These are phyloP conservation scores for Parasteatoda tepidariorum DNA, from an alignment of 1,140 invertebrate genomes.

Conservation along the genomic window DNA sequence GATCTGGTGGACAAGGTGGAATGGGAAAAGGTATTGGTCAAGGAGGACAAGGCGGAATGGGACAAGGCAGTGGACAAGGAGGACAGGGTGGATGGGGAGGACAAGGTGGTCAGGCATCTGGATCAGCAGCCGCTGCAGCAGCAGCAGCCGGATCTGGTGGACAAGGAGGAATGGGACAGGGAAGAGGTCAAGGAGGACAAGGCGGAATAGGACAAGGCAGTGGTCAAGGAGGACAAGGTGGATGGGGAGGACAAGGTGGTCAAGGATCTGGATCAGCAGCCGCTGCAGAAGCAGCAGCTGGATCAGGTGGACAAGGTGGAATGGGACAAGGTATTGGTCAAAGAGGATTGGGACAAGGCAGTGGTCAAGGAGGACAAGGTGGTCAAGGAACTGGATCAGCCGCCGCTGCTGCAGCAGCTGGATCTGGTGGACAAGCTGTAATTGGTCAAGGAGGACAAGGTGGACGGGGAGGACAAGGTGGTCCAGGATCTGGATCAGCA, in stretches of 20 bases:
- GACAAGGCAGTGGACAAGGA: too few species aligned
- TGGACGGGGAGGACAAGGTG: not conserved
- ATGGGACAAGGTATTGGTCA: not conserved
- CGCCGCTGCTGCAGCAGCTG: not conserved
- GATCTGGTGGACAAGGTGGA: too few species aligned
- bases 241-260: too few species aligned
- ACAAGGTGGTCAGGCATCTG: too few species aligned
- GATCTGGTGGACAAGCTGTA: not conserved
- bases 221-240: not conserved
- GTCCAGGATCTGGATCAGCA: not conserved
- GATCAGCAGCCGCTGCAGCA: too few species aligned
- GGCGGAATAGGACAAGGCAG: not conserved
- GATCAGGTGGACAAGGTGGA: not conserved
- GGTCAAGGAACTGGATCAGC: not conserved
- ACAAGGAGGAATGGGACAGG: not conserved
- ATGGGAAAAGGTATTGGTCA: too few species aligned
- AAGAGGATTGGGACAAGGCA: not conserved
- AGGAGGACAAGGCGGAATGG: too few species aligned
- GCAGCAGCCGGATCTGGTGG: too few species aligned
- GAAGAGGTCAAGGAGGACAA: too few species aligned
- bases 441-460: not conserved
- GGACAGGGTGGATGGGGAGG: too few species aligned
- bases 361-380: not conserved
- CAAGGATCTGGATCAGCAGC: too few species aligned
- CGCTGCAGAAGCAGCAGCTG: not conserved